Evolutionary conservation across 2,888 invertebrate genomes (phyloP), one percentile per base, ranked within the genome.

Genomic region (Monopis laevigella): DNA sequence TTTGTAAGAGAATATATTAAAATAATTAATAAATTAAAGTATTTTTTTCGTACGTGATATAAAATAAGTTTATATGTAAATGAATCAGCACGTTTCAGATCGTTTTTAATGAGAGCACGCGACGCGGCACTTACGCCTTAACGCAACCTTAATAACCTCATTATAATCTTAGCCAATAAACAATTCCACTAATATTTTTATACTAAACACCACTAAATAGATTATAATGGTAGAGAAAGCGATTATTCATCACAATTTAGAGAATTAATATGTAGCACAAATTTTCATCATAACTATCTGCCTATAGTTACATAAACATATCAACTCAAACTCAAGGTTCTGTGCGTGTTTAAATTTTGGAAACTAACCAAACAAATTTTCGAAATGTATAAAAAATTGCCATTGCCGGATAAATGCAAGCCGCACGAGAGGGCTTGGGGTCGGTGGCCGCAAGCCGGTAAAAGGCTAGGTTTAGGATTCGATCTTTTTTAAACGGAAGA

Each of bases 401-500:
- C 80, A 81, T 81, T 77, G 78, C 73, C 80, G 81, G 77, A 63
- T 62, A 65, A 75, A 81, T 82, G 80, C 78, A 80, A 74, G 67
- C 65, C 69, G 69, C 65, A 67, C 73, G 67, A 64, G 62, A 74
- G 75, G n/a, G 84, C 83, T 84, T 84, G 85, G 84, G 85, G 85
- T 86, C 85, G 85, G 82, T 85, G 85, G 75, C 85, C 85, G 85
- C 83, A 75, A 71, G 82, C 82, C 82, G 82, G 82, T 74, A 75
- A 71, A 67, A 72, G 70, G 70, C 66, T 68, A 68, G 72, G 38
- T 58, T 55, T 56, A 62, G 53, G 57, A 39, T 12, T 10, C 12
- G 16, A 26, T 10, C 21, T n/a, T n/a, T 18, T 30, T 16, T 16
- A 16, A 26, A 27, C 16, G 16, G 16, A 39, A 27, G 21, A 19